Percentiles rank a stretch among this genome's conserved stretches.
Conservation (phyloP, 2,113 vertebrate species). For the Macquaria australasica region DNA sequence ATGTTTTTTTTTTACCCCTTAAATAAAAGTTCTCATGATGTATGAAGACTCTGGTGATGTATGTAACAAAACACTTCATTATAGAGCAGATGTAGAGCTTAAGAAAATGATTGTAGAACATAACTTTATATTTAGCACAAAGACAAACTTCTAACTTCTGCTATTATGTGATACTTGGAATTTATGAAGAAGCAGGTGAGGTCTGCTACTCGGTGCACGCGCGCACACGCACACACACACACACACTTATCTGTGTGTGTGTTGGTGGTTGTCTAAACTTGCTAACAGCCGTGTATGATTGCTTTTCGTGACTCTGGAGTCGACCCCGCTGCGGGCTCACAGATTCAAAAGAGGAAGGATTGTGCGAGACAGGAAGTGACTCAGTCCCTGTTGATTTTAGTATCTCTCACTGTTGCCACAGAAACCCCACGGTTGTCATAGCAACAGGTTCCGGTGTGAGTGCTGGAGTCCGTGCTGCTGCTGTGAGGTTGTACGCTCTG, state of each 20-base stretch:
- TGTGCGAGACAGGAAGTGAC: slow-evolving; percentile 84
- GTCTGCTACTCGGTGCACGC: not conserved
- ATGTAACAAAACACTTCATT: no score
- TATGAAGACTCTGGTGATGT: not conserved
- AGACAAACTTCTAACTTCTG: not conserved
- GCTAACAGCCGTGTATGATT: not conserved
- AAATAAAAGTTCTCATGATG: no score
- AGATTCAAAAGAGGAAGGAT: slow-evolving; percentile 72
- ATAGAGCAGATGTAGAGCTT: not conserved
- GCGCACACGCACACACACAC: not conserved
- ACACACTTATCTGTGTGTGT: not conserved
- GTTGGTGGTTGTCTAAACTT: not conserved
- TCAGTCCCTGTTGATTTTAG: slow-evolving; percentile 80
- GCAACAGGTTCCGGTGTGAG: slow-evolving; percentile 81
- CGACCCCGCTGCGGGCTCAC: slow-evolving; percentile 6
- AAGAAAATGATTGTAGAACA: not conserved
- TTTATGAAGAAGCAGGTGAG: slow-evolving; percentile 6
- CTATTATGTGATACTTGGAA: not conserved
- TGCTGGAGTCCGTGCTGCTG: slow-evolving; percentile 3
- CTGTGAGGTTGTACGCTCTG: slow-evolving; percentile 2
- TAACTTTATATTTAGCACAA: not conserved
- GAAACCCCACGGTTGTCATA: slow-evolving; percentile 78
- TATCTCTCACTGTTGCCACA: slow-evolving; percentile 77
- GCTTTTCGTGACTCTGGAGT: slow-evolving; percentile 8
- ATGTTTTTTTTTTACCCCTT: not conserved